phyloP scores from a whole-genome alignment of 2,888 invertebrate genomes.

The Rutpela maculata region DNA sequence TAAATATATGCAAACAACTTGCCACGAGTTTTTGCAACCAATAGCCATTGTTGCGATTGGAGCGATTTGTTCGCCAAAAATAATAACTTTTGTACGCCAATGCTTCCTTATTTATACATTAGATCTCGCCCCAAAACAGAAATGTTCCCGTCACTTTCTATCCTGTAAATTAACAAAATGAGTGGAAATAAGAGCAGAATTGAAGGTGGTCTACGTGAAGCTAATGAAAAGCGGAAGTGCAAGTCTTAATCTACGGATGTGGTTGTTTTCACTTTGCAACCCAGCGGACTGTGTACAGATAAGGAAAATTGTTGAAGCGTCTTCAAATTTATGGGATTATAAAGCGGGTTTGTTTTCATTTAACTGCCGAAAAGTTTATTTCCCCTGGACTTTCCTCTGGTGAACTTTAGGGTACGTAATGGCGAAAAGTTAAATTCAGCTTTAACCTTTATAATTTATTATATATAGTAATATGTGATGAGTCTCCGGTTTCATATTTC shows the following conservation, averaged over 20 bases:
- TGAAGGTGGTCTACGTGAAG: slow-evolving; percentile 59
- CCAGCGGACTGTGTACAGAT: slow-evolving; percentile 64
- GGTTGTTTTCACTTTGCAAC: slow-evolving; percentile 64
- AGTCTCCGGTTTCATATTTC: slow-evolving; percentile 24
- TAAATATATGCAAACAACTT: too few species aligned
- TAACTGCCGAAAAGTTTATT: slow-evolving; percentile 39
- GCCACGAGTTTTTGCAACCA: too few species aligned
- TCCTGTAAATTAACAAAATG: slow-evolving; percentile 1
- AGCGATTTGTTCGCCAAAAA: too few species aligned
- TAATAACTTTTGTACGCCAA: too few species aligned
- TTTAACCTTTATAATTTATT: slow-evolving; percentile 35
- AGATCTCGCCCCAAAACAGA: background rate
- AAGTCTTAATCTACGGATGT: slow-evolving; percentile 62
- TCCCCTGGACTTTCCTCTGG: slow-evolving; percentile 31
- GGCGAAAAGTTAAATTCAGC: slow-evolving; percentile 30
- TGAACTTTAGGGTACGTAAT: slow-evolving; percentile 26
- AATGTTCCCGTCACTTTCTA: background rate
- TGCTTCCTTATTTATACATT: too few species aligned
- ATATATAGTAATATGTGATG: slow-evolving; percentile 24
- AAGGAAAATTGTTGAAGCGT: slow-evolving; percentile 51
- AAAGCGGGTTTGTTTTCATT: slow-evolving; percentile 45
- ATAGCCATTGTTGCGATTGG: too few species aligned
- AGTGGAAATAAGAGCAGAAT: slow-evolving; percentile 41
- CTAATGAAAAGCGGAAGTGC: slow-evolving; percentile 62
- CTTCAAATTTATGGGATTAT: slow-evolving; percentile 45